Evolutionary conservation across 2,113 vertebrate genomes (phyloP).

Genomic region (Hippocampus abdominalis): DNA sequence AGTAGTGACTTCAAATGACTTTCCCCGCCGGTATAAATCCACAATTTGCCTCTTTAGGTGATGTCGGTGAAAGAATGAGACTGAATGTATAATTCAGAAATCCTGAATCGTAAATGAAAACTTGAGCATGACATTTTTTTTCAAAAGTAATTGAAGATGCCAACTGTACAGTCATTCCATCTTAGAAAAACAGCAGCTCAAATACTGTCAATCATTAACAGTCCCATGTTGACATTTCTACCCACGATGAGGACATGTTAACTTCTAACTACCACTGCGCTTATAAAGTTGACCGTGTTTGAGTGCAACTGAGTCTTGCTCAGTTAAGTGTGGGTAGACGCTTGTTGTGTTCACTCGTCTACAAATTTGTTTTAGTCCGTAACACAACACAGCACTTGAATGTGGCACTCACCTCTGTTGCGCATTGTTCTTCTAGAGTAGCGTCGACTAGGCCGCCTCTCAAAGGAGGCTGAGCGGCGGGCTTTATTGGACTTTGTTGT

Average conservation of each 20-base stretch:
- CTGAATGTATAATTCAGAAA: neutral
- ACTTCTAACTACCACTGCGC: neutral
- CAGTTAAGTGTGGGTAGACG: no score
- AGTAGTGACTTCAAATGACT: no score
- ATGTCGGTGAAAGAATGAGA: no score
- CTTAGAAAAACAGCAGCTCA: neutral
- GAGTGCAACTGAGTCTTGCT: no score
- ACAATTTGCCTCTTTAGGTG: no score
- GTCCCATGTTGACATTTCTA: neutral
- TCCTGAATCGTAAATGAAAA: neutral
- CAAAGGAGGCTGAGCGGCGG: conserved; percentile 88
- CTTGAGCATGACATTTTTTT: neutral
- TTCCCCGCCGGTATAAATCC: no score
- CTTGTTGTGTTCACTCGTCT: neutral
- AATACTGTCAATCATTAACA: neutral
- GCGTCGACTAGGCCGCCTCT: conserved; percentile 92
- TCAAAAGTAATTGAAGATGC: neutral
- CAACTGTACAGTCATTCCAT: neutral
- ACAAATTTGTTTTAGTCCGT: neutral
- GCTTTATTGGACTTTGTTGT: conserved; percentile 97
- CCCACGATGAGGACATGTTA: neutral
- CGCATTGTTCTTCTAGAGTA: conserved; percentile 89
- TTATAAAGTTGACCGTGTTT: neutral
- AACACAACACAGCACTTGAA: neutral
- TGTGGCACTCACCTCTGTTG: conserved; percentile 77